Evolutionary conservation across 1,140 invertebrate genomes (phyloP), one percentile per base, ranked within the genome.

Genomic region (Periplaneta americana): DNA sequence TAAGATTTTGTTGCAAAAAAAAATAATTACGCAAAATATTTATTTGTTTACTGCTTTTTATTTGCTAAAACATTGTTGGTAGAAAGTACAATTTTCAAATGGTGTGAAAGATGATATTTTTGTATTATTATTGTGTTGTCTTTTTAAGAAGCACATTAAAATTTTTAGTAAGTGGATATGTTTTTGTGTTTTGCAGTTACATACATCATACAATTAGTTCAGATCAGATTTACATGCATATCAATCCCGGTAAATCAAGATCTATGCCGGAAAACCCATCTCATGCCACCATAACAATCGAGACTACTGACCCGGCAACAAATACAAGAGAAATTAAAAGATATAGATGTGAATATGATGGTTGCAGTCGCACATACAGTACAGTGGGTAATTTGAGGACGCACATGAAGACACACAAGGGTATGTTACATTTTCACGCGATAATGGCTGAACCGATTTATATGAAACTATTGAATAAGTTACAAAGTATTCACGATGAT

Each of bases 401-500:
- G 79, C 98, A 99, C 89, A 93, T 97, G 91, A 98, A 98, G 91
- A 98, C 96, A 82, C 97, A 99, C 86, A 97, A 94, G 94, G 97
- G 97, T 98, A 89, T 75, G 36, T 66, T n/a, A n/a, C n/a, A n/a
- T n/a, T n/a, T n/a, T n/a, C n/a, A n/a, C n/a, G n/a, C n/a, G n/a
- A n/a, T n/a, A n/a, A n/a, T n/a, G n/a, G n/a, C n/a, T n/a, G n/a
- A n/a, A n/a, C n/a, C n/a, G n/a, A n/a, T n/a, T n/a, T n/a, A n/a
- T n/a, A n/a, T n/a, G n/a, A n/a, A n/a, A n/a, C n/a, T n/a, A n/a
- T n/a, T n/a, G n/a, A n/a, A n/a, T n/a, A n/a, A n/a, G n/a, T n/a
- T n/a, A n/a, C n/a, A n/a, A n/a, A n/a, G n/a, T n/a, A n/a, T n/a
- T n/a, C n/a, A n/a, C n/a, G n/a, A n/a, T n/a, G n/a, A n/a, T n/a